These are phyloP conservation scores for Lepidurus arcticus DNA, from an alignment of 1,140 invertebrate genomes.

Conservation along the genomic window DNA sequence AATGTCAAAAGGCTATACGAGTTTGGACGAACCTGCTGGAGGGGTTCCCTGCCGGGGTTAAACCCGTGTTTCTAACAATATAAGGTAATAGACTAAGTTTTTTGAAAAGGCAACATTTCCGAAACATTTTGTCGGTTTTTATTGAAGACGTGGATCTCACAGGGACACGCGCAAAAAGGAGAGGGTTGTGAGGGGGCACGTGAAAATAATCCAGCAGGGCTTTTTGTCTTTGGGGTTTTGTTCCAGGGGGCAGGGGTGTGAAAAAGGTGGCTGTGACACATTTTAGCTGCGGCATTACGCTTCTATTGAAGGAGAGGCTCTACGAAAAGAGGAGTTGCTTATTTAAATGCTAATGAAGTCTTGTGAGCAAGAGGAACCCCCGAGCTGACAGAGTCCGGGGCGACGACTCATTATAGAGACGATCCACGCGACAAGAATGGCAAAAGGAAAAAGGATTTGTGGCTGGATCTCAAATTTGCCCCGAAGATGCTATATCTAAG, in stretches of 20 bases:
- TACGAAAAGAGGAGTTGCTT: not conserved
- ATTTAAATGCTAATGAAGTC: constrained; percentile 19
- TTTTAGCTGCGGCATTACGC: not conserved
- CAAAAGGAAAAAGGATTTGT: not conserved
- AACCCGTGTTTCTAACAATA: not conserved
- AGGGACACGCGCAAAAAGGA: not conserved
- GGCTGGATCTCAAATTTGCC: too few species aligned
- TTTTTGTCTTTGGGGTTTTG: not conserved
- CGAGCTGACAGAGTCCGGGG: not conserved
- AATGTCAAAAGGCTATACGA: not conserved
- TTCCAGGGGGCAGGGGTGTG: not conserved
- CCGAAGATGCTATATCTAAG: too few species aligned
- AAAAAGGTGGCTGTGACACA: constrained; percentile 1
- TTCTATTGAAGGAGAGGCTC: not conserved
- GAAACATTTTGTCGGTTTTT: not conserved
- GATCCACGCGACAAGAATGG: constrained; percentile 20
- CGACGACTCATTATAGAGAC: not conserved
- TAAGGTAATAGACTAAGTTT: not conserved
- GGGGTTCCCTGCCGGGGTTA: not conserved
- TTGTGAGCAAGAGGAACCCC: not conserved
- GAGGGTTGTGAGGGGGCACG: not conserved
- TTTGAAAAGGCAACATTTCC: not conserved
- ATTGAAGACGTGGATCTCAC: not conserved
- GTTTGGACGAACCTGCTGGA: not conserved
- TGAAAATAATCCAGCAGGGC: constrained; percentile 9